Percentiles rank a stretch among this genome's conserved stretches.
Evolutionary conservation across 2,888 invertebrate genomes (phyloP).

Genomic region (Chouioia cunea): DNA sequence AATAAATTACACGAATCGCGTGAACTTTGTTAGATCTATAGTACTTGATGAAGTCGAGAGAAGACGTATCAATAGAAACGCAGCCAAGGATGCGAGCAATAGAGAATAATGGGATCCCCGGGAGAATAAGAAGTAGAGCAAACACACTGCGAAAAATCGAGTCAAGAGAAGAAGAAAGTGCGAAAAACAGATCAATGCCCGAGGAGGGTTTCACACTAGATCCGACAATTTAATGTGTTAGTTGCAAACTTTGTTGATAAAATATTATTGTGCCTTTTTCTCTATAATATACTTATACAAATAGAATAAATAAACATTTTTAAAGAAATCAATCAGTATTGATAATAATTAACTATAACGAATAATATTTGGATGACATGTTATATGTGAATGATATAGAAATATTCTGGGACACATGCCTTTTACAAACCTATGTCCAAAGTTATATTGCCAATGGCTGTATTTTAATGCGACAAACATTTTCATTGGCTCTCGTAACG

Average conservation of each 20-base stretch:
- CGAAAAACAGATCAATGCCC: constrained; percentile 60
- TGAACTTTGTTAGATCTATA: too few relatives aligned
- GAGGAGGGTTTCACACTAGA: constrained; percentile 50
- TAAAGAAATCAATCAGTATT: too few relatives aligned
- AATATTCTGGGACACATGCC: too few relatives aligned
- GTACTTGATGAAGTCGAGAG: neutral
- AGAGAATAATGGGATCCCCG: constrained; percentile 43
- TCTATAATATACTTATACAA: neutral
- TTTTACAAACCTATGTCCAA: too few relatives aligned
- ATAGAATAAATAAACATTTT: constrained; percentile 14
- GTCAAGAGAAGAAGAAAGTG: neutral
- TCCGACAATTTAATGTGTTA: constrained; percentile 48
- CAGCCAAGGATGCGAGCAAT: constrained; percentile 23
- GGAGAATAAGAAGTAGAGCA: constrained; percentile 33
- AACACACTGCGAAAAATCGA: constrained; percentile 2
- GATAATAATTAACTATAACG: too few relatives aligned
- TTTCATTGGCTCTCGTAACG: constrained; percentile 2
- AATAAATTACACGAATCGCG: neutral
- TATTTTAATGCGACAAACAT: constrained; percentile 25
- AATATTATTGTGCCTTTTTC: too few relatives aligned
- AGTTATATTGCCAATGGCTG: too few relatives aligned
- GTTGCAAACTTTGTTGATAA: too few relatives aligned
- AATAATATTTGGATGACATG: too few relatives aligned
- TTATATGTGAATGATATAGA: too few relatives aligned
- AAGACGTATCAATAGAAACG: constrained; percentile 28